These are phyloP conservation scores for Macrotus californicus DNA, from an alignment of 2,113 vertebrate species.

Conservation along the genomic window DNA sequence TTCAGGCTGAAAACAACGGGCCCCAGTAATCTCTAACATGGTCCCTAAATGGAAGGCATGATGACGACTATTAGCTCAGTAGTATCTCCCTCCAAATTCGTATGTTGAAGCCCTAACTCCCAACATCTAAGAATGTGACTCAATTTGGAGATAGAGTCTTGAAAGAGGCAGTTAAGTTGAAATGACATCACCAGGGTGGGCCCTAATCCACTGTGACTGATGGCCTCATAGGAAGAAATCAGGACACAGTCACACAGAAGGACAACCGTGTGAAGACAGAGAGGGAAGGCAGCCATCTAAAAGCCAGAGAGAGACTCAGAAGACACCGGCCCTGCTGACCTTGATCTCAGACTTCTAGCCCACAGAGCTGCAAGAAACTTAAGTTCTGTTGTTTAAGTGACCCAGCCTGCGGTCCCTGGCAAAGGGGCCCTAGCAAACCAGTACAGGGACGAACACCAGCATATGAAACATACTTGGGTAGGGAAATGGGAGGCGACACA, in stretches of 20 bases:
- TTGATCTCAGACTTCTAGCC: neutral
- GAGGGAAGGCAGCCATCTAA: neutral
- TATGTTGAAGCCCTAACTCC: neutral
- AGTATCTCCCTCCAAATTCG: neutral
- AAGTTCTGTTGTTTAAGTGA: neutral
- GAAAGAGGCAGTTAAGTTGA: neutral
- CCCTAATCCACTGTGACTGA: neutral
- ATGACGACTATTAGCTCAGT: neutral
- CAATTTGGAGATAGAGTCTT: neutral
- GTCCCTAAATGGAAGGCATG: neutral
- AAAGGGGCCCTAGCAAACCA: neutral
- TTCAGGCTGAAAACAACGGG: neutral
- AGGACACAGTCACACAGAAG: neutral
- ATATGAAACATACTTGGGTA: rapidly evolving
- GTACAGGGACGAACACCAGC: neutral
- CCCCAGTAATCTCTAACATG: neutral
- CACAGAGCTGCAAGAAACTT: rapidly evolving
- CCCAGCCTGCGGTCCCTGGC: neutral
- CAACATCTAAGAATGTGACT: neutral
- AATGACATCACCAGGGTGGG: neutral
- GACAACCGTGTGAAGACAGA: neutral
- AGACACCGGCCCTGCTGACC: neutral
- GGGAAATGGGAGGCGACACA: neutral
- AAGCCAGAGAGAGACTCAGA: neutral
- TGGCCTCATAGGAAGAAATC: neutral